Conservation (phyloP, 2,797 vertebrate species). For the Graptemys geographica region DNA sequence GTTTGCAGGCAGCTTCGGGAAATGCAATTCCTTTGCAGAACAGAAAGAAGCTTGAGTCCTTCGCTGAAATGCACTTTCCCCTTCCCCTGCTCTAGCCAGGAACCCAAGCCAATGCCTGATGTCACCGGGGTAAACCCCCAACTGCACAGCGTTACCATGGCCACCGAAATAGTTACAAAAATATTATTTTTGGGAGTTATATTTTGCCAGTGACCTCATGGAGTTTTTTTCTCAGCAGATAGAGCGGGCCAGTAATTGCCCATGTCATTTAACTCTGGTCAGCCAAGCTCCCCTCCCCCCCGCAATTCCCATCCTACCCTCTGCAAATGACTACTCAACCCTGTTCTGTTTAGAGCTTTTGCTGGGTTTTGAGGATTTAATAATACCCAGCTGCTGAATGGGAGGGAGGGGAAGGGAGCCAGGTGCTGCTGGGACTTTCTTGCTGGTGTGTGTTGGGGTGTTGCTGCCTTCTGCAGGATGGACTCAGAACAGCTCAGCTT, state of each 20-base stretch:
- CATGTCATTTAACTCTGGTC: neutral
- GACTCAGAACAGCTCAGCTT: neutral
- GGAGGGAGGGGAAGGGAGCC: neutral
- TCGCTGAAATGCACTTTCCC: neutral
- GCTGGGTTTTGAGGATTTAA: neutral
- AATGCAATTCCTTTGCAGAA: neutral
- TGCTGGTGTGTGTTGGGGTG: neutral
- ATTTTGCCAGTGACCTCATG: conserved; percentile 8
- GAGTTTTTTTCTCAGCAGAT: neutral
- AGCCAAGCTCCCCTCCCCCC: neutral
- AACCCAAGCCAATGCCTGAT: neutral
- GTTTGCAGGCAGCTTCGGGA: neutral
- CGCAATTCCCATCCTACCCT: neutral
- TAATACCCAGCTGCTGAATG: neutral
- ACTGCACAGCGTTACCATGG: neutral
- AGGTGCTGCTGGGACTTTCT: neutral
- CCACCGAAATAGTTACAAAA: neutral
- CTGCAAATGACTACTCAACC: neutral
- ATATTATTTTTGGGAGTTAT: conserved; percentile 1
- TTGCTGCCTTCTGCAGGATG: neutral
- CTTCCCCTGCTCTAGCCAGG: too few species aligned
- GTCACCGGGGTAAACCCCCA: neutral
- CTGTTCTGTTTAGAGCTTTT: neutral
- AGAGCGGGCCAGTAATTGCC: neutral
- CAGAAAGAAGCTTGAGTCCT: neutral